A percentile compares a stretch with the other conserved stretches of the same genome.
These are phyloP conservation scores for Drosophila tsacasi DNA, from an alignment of 1,140 invertebrate genomes.

Conservation along the genomic window DNA sequence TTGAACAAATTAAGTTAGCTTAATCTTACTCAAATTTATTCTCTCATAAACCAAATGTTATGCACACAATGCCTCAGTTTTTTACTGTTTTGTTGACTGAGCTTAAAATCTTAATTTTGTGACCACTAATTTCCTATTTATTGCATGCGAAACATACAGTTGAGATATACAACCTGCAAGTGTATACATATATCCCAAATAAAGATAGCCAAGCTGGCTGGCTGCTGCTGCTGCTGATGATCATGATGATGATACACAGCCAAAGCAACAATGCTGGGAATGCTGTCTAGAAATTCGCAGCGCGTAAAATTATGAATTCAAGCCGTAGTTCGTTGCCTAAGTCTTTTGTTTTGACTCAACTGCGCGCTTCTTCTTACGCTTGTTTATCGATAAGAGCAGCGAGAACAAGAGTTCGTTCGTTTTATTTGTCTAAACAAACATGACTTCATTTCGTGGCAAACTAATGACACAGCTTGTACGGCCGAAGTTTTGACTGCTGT, in stretches of 20 bases:
- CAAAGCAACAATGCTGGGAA: slow-evolving; percentile 71
- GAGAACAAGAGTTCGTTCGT: slow-evolving; percentile 21
- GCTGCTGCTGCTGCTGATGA: background rate
- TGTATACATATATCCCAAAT: background rate
- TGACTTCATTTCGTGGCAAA: slow-evolving; percentile 69
- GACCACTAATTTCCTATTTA: slow-evolving; percentile 17
- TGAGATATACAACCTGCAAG: slow-evolving; percentile 9
- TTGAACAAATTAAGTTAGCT: background rate
- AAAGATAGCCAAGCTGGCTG: background rate
- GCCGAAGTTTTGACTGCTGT: slow-evolving; percentile 57
- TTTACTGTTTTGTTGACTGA: background rate
- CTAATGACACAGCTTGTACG: slow-evolving; percentile 71
- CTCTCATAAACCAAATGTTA: background rate
- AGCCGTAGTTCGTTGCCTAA: slow-evolving; percentile 73
- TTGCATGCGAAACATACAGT: slow-evolving; percentile 3
- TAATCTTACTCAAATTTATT: background rate
- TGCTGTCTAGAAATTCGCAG: slow-evolving; percentile 70
- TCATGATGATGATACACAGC: slow-evolving; percentile 62
- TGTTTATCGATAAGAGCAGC: slow-evolving; percentile 36
- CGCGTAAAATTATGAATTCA: slow-evolving; percentile 70
- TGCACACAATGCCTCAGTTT: background rate
- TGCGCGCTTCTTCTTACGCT: slow-evolving; percentile 43
- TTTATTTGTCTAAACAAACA: slow-evolving; percentile 77
- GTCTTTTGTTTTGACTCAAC: slow-evolving; percentile 66
- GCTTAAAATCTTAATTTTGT: slow-evolving; percentile 11